Percentiles rank a stretch among this genome's conserved stretches.
Conservation (phyloP, 2,797 vertebrate genomes). For the Catostomus latipinnis region DNA sequence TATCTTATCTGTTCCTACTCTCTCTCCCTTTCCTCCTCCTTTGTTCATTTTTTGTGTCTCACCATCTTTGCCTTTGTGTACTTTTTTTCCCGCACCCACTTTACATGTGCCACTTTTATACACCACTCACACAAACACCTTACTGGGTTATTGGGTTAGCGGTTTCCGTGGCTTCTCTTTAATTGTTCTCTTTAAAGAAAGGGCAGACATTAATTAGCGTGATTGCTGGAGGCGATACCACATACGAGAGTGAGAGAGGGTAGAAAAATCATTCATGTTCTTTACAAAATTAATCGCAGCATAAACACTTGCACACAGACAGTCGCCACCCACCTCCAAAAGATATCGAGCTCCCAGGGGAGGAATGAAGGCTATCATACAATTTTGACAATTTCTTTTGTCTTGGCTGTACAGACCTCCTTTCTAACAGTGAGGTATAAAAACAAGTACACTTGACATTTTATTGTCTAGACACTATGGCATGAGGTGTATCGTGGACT, state of each 20-base stretch:
- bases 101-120: neutral
- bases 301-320: neutral
- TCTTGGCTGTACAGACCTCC: neutral
- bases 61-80: neutral
- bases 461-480: neutral
- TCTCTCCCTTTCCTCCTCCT: neutral
- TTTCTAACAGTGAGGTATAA: neutral
- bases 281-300: conserved; percentile 4
- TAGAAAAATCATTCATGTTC: neutral
- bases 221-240: conserved; percentile 13
- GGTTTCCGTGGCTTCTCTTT: neutral
- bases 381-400: conserved; percentile 5
- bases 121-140: neutral
- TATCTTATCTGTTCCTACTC: no score
- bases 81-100: neutral
- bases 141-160: conserved; percentile 9
- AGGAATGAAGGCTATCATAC: neutral
- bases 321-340: conserved; percentile 1
- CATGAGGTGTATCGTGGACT: neutral
- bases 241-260: neutral
- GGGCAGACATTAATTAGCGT: conserved; percentile 21
- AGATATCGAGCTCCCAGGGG: neutral
- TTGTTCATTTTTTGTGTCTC: neutral
- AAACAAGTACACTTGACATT: neutral
- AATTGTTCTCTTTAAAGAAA: conserved; percentile 14